Conservation (phyloP, 2,113 vertebrate species). For the Burhinus bistriatus region DNA sequence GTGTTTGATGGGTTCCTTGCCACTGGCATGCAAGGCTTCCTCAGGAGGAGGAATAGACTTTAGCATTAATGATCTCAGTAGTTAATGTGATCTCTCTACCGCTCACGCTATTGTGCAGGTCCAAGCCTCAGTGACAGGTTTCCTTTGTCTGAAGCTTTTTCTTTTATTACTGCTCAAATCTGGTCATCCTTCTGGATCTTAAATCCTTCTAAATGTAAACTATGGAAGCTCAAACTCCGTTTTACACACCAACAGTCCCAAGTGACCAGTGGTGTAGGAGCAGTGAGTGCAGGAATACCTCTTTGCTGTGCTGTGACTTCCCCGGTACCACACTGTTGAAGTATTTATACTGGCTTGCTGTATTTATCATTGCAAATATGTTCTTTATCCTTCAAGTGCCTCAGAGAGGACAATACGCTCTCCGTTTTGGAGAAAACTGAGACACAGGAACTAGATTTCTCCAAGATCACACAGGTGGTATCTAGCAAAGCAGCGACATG, state of each 20-base stretch:
- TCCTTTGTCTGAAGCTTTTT: not conserved
- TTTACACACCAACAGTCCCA: accelerated
- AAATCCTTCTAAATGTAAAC: not conserved
- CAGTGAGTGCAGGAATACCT: not conserved
- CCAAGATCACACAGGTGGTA: not conserved
- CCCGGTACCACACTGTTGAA: not conserved
- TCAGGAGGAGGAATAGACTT: accelerated
- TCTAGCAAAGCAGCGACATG: not conserved
- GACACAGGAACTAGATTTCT: not conserved
- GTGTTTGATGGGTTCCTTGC: not conserved
- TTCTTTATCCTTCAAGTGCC: not conserved
- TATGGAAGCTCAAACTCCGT: accelerated
- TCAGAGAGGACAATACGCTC: accelerated
- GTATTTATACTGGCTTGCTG: no score
- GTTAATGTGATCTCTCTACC: not conserved
- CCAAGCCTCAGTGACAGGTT: not conserved
- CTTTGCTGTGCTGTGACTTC: not conserved
- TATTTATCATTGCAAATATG: not conserved
- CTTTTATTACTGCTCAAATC: not conserved
- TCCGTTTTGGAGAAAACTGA: not conserved
- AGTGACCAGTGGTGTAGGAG: not conserved
- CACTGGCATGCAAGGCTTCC: accelerated
- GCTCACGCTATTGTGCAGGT: accelerated
- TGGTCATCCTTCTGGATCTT: not conserved
- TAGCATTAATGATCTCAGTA: accelerated